phyloP scores from a whole-genome alignment of 2,888 invertebrate genomes.

The Agrochola litura region DNA sequence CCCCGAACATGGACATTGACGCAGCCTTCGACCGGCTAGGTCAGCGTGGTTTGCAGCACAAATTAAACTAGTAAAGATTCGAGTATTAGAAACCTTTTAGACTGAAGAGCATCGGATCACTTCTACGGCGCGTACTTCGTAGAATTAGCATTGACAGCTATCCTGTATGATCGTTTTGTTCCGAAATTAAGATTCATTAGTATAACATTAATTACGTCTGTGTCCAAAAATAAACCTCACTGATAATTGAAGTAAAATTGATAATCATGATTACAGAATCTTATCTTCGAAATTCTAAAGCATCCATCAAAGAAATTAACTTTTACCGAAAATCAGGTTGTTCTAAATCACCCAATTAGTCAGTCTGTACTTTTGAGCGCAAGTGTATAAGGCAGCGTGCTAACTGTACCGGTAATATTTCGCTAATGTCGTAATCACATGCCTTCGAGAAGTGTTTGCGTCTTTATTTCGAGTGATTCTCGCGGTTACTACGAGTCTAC shows the following conservation, averaged over 20 bases:
- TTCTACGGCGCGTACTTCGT: too few species aligned
- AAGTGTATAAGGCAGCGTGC: slow-evolving; percentile 16
- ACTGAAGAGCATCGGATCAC: too few species aligned
- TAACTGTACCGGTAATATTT: slow-evolving; percentile 51
- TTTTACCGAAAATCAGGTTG: slow-evolving; percentile 48
- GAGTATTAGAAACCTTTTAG: too few species aligned
- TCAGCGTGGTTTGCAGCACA: too few species aligned
- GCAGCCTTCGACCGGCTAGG: too few species aligned
- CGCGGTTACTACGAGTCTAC: slow-evolving; percentile 11
- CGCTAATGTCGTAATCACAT: slow-evolving; percentile 57
- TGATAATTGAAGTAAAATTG: background rate
- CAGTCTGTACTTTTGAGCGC: slow-evolving; percentile 21
- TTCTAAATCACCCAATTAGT: slow-evolving; percentile 49
- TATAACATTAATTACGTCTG: too few species aligned
- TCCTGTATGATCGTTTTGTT: too few species aligned
- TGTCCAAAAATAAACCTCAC: background rate
- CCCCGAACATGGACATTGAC: too few species aligned
- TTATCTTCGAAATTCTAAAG: background rate
- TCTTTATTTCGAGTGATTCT: slow-evolving; percentile 40
- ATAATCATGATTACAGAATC: slow-evolving; percentile 11
- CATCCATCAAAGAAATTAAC: slow-evolving; percentile 42
- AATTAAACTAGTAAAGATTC: too few species aligned
- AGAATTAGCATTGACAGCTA: too few species aligned
- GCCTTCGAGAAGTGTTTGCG: slow-evolving; percentile 31
- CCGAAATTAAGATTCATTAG: too few species aligned